A percentile compares a stretch with the other conserved stretches of the same genome.
phyloP scores from a whole-genome alignment of 2,797 vertebrate genomes.

The Sebastes vulpes region DNA sequence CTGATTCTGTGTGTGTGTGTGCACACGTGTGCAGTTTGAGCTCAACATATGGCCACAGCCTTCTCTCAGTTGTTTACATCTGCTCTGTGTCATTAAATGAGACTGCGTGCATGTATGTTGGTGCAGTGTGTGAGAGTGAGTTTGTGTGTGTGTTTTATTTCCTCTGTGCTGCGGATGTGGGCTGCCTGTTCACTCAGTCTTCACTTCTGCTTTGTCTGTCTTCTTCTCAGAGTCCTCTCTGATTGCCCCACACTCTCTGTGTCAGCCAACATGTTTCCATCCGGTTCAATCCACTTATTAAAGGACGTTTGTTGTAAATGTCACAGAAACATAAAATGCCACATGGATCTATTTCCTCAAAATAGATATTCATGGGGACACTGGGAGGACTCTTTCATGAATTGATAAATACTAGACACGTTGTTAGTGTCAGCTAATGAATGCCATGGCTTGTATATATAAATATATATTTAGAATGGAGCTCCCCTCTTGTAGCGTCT shows the following conservation, averaged over 20 bases:
- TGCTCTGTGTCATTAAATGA: slow-evolving; percentile 52
- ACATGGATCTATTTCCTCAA: neutral
- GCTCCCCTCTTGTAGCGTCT: neutral
- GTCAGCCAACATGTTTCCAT: neutral
- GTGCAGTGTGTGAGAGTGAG: neutral
- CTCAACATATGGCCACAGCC: slow-evolving; percentile 7
- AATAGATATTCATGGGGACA: neutral
- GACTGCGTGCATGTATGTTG: slow-evolving; percentile 2
- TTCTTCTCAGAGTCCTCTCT: neutral
- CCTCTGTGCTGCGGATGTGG: slow-evolving; percentile 84
- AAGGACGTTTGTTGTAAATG: neutral
- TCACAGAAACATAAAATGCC: neutral
- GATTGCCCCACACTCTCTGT: slow-evolving; percentile 28
- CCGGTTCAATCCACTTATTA: neutral
- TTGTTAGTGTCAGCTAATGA: slow-evolving; percentile 4
- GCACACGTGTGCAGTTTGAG: neutral
- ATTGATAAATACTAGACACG: neutral
- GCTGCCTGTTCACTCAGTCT: slow-evolving; percentile 46
- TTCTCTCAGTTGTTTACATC: slow-evolving; percentile 60
- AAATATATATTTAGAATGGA: neutral
- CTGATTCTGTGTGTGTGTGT: slow-evolving; percentile 2
- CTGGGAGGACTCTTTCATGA: slow-evolving; percentile 2
- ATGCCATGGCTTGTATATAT: slow-evolving; percentile 3
- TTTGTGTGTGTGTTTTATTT: slow-evolving; percentile 58
- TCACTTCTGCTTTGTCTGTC: slow-evolving; percentile 71